Evolutionary conservation across 2,113 vertebrate genomes (phyloP), one percentile per base, ranked within the genome.

Genomic region (Gadus macrocephalus): DNA sequence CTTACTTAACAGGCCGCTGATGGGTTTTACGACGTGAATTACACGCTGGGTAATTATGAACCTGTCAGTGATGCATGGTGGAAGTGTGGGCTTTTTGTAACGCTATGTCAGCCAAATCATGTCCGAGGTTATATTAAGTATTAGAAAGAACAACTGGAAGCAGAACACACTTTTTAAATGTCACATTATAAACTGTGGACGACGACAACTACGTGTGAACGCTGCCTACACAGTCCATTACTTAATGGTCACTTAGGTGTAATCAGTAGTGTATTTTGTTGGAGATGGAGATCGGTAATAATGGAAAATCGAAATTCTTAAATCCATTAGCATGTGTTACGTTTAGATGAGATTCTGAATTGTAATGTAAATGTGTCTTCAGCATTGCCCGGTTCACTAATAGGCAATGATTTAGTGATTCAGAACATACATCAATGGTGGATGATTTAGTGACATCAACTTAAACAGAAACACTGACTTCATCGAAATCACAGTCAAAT

Each of bases 1-100:
- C 62, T 15, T 28, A 62, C 42, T 9, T 14, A 14, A 11, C 2
- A 49, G 42, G 42, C 42, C 42, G 11, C 42, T 49, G 68, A 81
- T 74, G 63, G 53, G 79, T 82, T 75, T 74, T 16, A 67, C 35
- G 15, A 60, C 38, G 20, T 71, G 61, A 74, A 79, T 75, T 11
- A 68, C 25, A 78, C 62, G 25, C 38, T 72, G 58, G 63, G n/a
- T 64, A 70, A 64, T 70, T 70, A 70, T 55, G 15, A 64, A 49
- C 62, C 69, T 70, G 61, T 64, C 49, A 55, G n/a, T 56, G 17
- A 70, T 31, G 15, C 14, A 69, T 60, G 11, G 19, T 20, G n/a
- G 3, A 22, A 53, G 20, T 53, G 64, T 14, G 68, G 22, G 38
- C 19, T 60, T 60, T 58, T 14, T 9, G 42, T 49, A 7, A 7